phyloP scores from a whole-genome alignment of 2,797 vertebrate genomes.

The Stomatorhinus walkeri region DNA sequence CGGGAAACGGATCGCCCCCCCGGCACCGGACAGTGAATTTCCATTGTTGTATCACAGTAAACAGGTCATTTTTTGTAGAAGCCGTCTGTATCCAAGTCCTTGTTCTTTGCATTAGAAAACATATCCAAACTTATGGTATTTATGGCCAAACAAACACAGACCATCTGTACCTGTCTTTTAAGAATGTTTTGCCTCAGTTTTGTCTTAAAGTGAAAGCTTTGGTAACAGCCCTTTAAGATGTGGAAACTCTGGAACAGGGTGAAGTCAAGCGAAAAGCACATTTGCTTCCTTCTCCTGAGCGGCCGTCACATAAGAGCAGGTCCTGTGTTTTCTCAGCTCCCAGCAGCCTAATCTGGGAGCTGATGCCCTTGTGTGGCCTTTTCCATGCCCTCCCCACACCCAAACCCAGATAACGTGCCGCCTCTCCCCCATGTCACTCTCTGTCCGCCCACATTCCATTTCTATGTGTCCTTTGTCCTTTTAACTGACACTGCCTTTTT shows the following conservation, averaged over 20 bases:
- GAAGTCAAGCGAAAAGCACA: background rate
- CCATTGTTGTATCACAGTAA: background rate
- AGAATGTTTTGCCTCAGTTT: background rate
- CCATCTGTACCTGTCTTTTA: background rate
- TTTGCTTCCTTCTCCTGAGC: background rate
- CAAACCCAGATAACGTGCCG: background rate
- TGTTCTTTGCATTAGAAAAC: background rate
- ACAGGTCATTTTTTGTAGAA: background rate
- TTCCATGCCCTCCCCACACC: background rate
- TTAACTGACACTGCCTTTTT: background rate
- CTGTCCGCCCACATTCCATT: background rate
- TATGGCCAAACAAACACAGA: background rate
- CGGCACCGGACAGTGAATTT: background rate
- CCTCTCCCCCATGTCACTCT: background rate
- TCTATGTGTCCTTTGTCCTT: background rate
- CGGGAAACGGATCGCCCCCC: constrained; percentile 14
- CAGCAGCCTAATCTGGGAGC: background rate
- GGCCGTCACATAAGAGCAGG: background rate
- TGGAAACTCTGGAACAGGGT: background rate
- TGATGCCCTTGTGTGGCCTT: background rate
- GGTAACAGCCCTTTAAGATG: background rate
- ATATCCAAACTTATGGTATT: background rate
- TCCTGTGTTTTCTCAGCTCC: background rate
- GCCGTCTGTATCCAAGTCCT: background rate
- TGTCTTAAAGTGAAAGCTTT: background rate